Evolutionary conservation across 2,113 vertebrate genomes (phyloP).

Genomic region (Pollachius pollachius): DNA sequence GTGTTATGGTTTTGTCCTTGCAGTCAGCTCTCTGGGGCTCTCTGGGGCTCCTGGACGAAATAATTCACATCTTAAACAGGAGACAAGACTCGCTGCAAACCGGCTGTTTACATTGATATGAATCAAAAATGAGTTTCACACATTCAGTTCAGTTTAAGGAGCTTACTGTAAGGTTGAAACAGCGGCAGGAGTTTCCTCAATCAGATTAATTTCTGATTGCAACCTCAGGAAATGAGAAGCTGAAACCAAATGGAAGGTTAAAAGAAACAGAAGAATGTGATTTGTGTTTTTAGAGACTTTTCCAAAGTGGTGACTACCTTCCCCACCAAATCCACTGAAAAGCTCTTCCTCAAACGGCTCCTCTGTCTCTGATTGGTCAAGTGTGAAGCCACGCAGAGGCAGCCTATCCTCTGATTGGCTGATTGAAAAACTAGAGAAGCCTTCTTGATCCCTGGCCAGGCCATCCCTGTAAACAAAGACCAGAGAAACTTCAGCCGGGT

Average conservation of each 20-base stretch:
- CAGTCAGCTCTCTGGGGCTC: too few relatives aligned
- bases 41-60: background rate
- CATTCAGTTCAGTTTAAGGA: background rate
- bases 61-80: background rate
- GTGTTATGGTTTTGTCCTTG: too few relatives aligned
- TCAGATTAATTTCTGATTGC: conserved; percentile 46
- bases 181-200: conserved; percentile 15
- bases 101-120: background rate
- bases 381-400: conserved; percentile 27
- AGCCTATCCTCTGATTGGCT: conserved; percentile 21
- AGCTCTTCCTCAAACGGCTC: conserved; percentile 37
- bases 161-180: conserved; percentile 50
- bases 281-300: background rate
- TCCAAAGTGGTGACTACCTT: conserved; percentile 13
- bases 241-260: conserved; percentile 23
- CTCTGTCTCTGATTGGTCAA: conserved; percentile 25
- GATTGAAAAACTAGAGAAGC: conserved; percentile 19
- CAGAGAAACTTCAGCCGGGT: background rate
- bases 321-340: conserved; percentile 42
- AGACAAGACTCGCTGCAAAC: background rate
- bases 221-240: conserved; percentile 22
- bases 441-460: background rate
- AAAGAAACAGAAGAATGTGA: too few relatives aligned
- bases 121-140: background rate
- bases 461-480: conserved; percentile 31